phyloP scores from a whole-genome alignment of 2,797 vertebrate genomes.

The Eremophila alpestris region DNA sequence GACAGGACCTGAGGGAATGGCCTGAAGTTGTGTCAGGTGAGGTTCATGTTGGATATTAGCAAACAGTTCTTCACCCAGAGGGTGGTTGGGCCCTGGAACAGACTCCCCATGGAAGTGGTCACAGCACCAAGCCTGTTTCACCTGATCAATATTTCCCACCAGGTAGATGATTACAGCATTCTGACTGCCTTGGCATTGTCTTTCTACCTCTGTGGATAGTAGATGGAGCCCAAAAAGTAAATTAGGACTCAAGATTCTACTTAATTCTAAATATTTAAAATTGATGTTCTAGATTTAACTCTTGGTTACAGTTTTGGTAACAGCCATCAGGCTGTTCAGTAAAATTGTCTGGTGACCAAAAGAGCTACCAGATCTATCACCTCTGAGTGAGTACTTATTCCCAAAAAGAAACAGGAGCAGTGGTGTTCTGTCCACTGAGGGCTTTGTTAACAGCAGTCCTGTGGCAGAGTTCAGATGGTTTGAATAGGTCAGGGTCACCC shows the following conservation, averaged over 20 bases:
- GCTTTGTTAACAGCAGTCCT: not conserved
- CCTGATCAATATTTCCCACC: not conserved
- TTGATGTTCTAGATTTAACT: not conserved
- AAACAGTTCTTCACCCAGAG: not conserved
- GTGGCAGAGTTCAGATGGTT: not conserved
- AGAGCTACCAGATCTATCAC: not conserved
- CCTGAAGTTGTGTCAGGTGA: not conserved
- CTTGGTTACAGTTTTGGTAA: not conserved
- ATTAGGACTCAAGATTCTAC: not conserved
- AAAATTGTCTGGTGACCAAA: not conserved
- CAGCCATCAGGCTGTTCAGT: not conserved
- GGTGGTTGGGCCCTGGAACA: not conserved
- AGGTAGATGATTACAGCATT: not conserved
- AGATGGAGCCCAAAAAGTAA: not conserved
- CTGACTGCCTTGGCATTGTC: not conserved
- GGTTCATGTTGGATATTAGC: not conserved
- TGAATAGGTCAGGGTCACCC: not conserved
- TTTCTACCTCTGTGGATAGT: not conserved
- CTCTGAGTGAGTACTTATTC: not conserved
- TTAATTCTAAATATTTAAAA: not conserved
- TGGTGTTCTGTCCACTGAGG: not conserved
- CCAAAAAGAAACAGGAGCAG: not conserved
- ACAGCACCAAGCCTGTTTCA: not conserved
- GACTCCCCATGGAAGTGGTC: not conserved
- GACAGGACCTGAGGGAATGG: accelerated